Base-by-base conservation (phyloP, 2,888 invertebrate species). In the Apamea monoglypha region DNA sequence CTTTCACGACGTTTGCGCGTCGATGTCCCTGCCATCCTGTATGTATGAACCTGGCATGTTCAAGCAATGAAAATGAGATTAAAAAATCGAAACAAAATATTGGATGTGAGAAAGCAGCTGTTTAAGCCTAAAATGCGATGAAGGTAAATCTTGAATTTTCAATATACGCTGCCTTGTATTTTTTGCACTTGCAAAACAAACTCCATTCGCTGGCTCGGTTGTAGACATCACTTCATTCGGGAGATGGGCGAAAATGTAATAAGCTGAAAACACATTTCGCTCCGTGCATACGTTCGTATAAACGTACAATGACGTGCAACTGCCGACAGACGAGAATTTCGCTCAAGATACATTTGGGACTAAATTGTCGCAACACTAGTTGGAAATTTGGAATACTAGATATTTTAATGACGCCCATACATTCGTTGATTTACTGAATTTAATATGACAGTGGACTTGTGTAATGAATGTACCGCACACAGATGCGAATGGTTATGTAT, bases 271-370 rank as follows among this genome's bases (percentile, higher is more conserved):
- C 80, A 75, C 78, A 88, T 81, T 81, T 74, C 69, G 36, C 68
- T 97, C 91, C 97, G 97, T 90, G 98, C 98, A 93, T 98, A 98
- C n/a, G 98, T 59, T 70, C 18, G 1, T 64, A 74, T 69, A 66
- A 68, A 81, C 56, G 44, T 61, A 68, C 59, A 71, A 73, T 75
- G 63, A 44, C 56, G 16, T 67, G 64, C 53, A 74, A 53, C 63
- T 68, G 66, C n/a, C 36, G 59, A 82, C 59, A 74, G 63, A 61
- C 67, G 47, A 71, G 76, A 71, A 74, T 72, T 83, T 85, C 74
- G 29, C 50, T 53, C 72, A 80, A 85, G 81, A 87, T 80, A 73
- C 63, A 68, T 84, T 84, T 74, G 73, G 81, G 70, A 80, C 76
- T 75, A 86, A 73, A 81, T 75, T 72, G 66, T 81, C 78, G 61